Percentiles rank a stretch among this genome's conserved stretches.
phyloP scores from a whole-genome alignment of 2,113 vertebrate species.

The Pterophyllum scalare region DNA sequence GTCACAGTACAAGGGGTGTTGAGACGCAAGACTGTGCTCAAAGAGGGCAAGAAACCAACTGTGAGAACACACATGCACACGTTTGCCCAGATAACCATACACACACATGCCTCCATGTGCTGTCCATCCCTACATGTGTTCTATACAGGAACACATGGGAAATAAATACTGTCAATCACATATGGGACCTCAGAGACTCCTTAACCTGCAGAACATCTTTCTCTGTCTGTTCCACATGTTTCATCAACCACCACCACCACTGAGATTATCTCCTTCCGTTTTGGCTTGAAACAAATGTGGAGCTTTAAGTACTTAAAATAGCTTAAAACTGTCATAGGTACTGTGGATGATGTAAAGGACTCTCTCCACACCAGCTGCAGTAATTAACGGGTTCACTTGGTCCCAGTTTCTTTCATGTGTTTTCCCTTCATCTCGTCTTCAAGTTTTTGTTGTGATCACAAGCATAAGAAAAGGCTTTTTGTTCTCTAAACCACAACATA shows the following conservation, averaged over 20 bases:
- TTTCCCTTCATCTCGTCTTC: background rate
- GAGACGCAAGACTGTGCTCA: constrained; percentile 94
- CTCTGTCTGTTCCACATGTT: background rate
- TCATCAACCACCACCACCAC: background rate
- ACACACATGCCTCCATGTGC: background rate
- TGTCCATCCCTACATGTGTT: background rate
- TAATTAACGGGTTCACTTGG: constrained; percentile 15
- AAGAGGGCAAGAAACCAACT: constrained; percentile 98
- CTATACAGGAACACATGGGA: constrained; percentile 15
- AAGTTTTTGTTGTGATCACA: background rate
- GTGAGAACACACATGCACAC: constrained; percentile 80
- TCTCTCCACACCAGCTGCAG: background rate
- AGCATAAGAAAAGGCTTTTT: background rate
- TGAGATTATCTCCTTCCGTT: constrained; percentile 24
- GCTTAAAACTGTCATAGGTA: background rate
- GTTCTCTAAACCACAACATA: background rate
- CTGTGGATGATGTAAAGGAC: constrained; percentile 24
- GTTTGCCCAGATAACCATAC: background rate
- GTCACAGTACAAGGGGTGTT: constrained; percentile 96
- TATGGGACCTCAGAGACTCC: constrained; percentile 24
- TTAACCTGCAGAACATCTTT: constrained; percentile 34
- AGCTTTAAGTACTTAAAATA: constrained; percentile 21
- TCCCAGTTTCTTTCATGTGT: background rate
- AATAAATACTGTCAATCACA: constrained; percentile 14
- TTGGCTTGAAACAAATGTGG: constrained; percentile 34